phyloP scores from a whole-genome alignment of 2,797 vertebrate genomes.

The Sebastolobus altivelis region DNA sequence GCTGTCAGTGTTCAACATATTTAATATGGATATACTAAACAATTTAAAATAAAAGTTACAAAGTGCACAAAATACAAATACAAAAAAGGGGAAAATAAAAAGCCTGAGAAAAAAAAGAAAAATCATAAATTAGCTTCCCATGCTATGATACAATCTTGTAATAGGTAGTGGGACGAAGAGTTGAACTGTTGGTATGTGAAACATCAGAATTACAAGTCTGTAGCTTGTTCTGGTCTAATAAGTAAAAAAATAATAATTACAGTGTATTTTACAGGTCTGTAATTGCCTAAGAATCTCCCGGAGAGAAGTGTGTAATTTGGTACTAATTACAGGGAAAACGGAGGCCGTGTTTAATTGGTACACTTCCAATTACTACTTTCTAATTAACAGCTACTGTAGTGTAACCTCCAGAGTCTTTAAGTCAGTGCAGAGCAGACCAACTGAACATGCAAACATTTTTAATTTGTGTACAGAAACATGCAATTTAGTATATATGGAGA shows the following conservation, averaged over 20 bases:
- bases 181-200: conserved; percentile 31
- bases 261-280: not conserved
- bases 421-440: not conserved
- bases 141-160: conserved; percentile 69
- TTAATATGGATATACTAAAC: conserved; percentile 45
- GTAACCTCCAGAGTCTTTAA: not conserved
- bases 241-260: not conserved
- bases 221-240: conserved; percentile 9
- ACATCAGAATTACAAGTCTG: conserved; percentile 27
- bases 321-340: conserved; percentile 15
- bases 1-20: conserved; percentile 68
- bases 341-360: not conserved
- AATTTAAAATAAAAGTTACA: conserved; percentile 63
- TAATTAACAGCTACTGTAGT: conserved; percentile 12
- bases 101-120: conserved; percentile 62
- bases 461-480: not conserved
- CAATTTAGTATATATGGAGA: not conserved
- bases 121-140: conserved; percentile 59
- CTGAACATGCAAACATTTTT: not conserved
- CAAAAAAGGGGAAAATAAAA: conserved; percentile 61
- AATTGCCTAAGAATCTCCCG: not conserved
- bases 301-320: conserved; percentile 16
- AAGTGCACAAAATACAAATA: conserved; percentile 78
- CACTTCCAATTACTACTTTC: not conserved
- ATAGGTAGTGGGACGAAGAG: conserved; percentile 50